These are phyloP conservation scores for Microcebus griseorufus DNA, from an alignment of 2,113 vertebrate species.

Conservation along the genomic window DNA sequence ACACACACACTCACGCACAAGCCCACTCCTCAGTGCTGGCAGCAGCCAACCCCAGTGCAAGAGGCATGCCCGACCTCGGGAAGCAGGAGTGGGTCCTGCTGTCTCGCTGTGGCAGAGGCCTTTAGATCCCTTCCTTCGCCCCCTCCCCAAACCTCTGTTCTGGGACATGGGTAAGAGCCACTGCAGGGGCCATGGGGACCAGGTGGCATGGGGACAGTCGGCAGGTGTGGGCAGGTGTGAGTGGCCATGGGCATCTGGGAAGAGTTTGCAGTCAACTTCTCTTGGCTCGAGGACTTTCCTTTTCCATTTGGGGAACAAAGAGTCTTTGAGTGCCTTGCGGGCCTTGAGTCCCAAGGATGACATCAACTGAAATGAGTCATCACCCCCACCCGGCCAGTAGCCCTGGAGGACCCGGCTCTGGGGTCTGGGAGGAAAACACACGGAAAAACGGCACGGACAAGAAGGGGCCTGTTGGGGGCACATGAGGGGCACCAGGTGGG, in stretches of 20 bases:
- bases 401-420: background rate
- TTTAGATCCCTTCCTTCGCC: background rate
- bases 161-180: background rate
- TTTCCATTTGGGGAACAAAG: constrained; percentile 68
- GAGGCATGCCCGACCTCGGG: background rate
- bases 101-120: background rate
- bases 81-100: background rate
- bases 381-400: background rate
- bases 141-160: background rate
- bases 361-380: constrained; percentile 69
- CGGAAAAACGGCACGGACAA: background rate
- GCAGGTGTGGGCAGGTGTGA: background rate
- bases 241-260: background rate
- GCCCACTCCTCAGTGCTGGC: background rate
- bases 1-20: too few species aligned
- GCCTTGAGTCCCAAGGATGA: constrained; percentile 49
- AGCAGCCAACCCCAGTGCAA: background rate
- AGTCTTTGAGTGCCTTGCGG: constrained; percentile 46
- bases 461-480: background rate
- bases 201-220: background rate
- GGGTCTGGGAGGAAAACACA: background rate
- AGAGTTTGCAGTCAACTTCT: background rate
- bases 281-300: background rate
- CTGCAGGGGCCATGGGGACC: accelerated
- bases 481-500: accelerated